Conservation (phyloP, 1,140 invertebrate genomes). For the Drosophila teissieri region DNA sequence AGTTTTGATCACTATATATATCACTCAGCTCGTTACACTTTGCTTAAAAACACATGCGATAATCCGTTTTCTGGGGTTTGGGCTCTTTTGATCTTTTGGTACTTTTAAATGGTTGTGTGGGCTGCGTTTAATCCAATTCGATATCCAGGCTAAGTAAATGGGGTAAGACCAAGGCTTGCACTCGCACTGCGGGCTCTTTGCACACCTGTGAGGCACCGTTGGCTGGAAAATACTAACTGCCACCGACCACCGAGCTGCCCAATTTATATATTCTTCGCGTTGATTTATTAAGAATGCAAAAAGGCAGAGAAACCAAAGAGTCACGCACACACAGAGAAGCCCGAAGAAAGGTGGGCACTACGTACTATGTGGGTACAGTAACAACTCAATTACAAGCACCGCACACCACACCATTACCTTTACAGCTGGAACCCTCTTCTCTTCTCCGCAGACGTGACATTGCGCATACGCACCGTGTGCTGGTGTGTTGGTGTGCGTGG, state of each 20-base stretch:
- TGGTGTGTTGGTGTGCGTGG: conserved; percentile 16
- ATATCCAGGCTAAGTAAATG: conserved; percentile 49
- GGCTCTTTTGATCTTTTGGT: background rate
- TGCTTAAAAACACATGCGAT: background rate
- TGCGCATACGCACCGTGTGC: conserved; percentile 29
- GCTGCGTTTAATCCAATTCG: conserved; percentile 58
- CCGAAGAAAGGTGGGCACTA: conserved; percentile 21
- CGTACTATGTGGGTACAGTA: conserved; percentile 10
- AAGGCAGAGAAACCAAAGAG: conserved; percentile 71
- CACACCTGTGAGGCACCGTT: conserved; percentile 84
- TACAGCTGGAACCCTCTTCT: conserved; percentile 12
- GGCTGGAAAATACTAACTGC: conserved; percentile 84
- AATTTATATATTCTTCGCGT: conserved; percentile 85
- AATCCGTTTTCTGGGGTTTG: conserved; percentile 16
- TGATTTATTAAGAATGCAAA: conserved; percentile 85
- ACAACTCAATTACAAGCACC: conserved; percentile 57
- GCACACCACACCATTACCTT: conserved; percentile 25
- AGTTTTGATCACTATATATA: conserved; percentile 32
- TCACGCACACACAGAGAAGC: conserved; percentile 29
- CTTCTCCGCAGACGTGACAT: conserved; percentile 65
- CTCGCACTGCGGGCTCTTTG: conserved; percentile 67
- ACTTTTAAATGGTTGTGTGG: background rate
- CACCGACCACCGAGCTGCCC: conserved; percentile 68
- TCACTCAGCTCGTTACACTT: conserved; percentile 29
- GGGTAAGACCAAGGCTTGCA: conserved; percentile 77